Evolutionary conservation across 2,888 invertebrate genomes (phyloP), one percentile per base, ranked within the genome.

Genomic region (Rhagophthalmus giganteus): DNA sequence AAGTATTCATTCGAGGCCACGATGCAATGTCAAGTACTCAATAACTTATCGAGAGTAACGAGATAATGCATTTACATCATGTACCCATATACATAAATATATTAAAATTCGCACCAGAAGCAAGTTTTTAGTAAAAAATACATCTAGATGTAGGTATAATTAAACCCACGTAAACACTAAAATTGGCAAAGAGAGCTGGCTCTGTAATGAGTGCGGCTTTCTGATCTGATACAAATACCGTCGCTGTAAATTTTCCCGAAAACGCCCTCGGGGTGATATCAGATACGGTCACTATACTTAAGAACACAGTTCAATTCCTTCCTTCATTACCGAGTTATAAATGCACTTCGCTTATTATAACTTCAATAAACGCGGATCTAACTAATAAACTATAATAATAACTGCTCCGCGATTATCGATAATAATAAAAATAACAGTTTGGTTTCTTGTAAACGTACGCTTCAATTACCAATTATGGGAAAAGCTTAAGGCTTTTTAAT

Each of bases 101-200:
- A 44, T 44, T 51, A 28, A 34, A 39, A 45, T 45, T 44, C 28
- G 24, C 51, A 51, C 51, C 45, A 45, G 51, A 39, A 51, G 51
- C 51, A 26, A 35, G 37, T 50, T 50, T 11, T 24, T 37, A 27
- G n/a, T 14, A 26, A 53, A 41, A 53, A 53, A 42, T 11, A 8
- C 12, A 46, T 13, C 33, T 27, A 25, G 33, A 31, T n/a, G n/a
- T n/a, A n/a, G n/a, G 13, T 42, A 27, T 50, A 57, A 57, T 57
- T 57, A 57, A 55, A 49, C 57, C 52, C 54, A 54, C 57, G 57
- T 55, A 49, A 55, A 54, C 45, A 50, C 51, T 45, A 37, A 49
- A 55, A 57, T 49, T 51, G 54, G 49, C 41, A 52, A 52, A 37
- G 33, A 41, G 27, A 35, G 15, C 41, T 48, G 2, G 38, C 35